A percentile compares a stretch with the other conserved stretches of the same genome.
Evolutionary conservation across 2,888 invertebrate genomes (phyloP).

Genomic region (Drosophila maculinotata): DNA sequence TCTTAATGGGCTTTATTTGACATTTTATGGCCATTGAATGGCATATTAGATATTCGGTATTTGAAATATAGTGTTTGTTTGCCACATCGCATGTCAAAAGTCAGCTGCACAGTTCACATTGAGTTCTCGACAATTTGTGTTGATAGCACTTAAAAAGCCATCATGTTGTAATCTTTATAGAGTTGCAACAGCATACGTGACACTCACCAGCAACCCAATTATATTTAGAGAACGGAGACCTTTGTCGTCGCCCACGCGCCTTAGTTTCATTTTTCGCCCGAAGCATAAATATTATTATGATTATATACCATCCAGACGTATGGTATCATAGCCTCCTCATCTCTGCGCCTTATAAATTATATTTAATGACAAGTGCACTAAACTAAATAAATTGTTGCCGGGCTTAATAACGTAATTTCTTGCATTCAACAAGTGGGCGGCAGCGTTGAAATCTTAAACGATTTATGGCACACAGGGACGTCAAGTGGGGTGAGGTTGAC

Average conservation of each 20-base stretch:
- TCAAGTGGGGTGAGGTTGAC: conserved; percentile 10
- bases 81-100: conserved; percentile 57
- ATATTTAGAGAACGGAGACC: conserved; percentile 18
- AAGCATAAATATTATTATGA: conserved; percentile 60
- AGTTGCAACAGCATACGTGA: conserved; percentile 43
- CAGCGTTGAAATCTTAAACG: conserved; percentile 50
- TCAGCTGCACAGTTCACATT: conserved; percentile 31
- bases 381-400: conserved; percentile 76
- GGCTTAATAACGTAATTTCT: conserved; percentile 68
- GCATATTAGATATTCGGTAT: conserved; percentile 59
- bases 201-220: conserved; percentile 28
- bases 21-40: conserved; percentile 72
- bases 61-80: conserved; percentile 25
- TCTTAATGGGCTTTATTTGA: conserved; percentile 73
- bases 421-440: conserved; percentile 71
- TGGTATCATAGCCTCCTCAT: conserved; percentile 27
- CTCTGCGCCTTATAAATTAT: conserved; percentile 67
- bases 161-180: conserved; percentile 50
- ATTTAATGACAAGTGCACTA: conserved; percentile 79
- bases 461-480: conserved; percentile 46
- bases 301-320: conserved; percentile 48
- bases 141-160: conserved; percentile 64
- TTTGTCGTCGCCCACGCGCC: conserved; percentile 46
- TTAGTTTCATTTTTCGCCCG: not conserved
- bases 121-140: conserved; percentile 33